A percentile compares a stretch with the other conserved stretches of the same genome.
These are phyloP conservation scores for Pangasius macronema DNA, from an alignment of 2,797 vertebrate genomes.

Conservation along the genomic window DNA sequence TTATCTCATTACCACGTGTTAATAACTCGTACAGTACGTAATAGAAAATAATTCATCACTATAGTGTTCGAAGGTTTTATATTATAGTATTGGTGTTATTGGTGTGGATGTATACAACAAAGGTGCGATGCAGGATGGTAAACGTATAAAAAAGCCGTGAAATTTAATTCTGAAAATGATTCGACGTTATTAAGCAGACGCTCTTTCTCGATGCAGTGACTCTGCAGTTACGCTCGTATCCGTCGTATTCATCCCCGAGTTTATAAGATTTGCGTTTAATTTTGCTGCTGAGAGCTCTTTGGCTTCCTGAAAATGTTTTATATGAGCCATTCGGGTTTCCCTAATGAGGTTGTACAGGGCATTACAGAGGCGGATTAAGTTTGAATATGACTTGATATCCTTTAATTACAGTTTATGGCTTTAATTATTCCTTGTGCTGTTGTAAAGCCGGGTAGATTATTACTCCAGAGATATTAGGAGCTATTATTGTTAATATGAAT, in stretches of 20 bases:
- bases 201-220: background rate
- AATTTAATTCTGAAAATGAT: background rate
- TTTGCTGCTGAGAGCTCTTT: constrained; percentile 1
- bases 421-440: constrained; percentile 21
- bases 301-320: background rate
- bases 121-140: background rate
- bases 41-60: too few species aligned
- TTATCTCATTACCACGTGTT: background rate
- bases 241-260: background rate
- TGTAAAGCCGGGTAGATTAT: constrained; percentile 10
- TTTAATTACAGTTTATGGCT: constrained; percentile 27
- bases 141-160: background rate
- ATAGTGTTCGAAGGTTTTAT: too few species aligned
- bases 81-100: too few species aligned
- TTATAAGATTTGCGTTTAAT: constrained; percentile 4
- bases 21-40: background rate
- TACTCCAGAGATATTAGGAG: constrained; percentile 7
- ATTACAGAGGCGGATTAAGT: constrained; percentile 18
- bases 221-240: background rate
- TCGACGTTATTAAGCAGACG: background rate
- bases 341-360: constrained; percentile 28
- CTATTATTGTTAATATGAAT: constrained; percentile 9
- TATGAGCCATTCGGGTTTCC: background rate
- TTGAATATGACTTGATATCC: constrained; percentile 24
- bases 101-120: too few species aligned